A percentile compares a stretch with the other conserved stretches of the same genome.
Conservation (phyloP, 2,113 vertebrate genomes). For the Ciconia stormi region DNA sequence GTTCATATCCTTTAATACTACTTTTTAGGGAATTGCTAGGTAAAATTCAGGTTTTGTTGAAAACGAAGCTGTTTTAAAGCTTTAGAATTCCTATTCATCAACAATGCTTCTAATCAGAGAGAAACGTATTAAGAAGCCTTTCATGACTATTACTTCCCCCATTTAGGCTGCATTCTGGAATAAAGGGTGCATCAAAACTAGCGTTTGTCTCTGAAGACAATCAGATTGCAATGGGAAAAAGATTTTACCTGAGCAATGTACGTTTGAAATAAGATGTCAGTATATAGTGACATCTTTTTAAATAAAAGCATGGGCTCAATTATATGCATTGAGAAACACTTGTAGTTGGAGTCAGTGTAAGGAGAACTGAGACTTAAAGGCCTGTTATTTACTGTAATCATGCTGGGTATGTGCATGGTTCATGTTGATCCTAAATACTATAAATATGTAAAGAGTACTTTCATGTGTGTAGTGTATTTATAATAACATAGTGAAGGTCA, state of each 20-base stretch:
- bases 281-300: not conserved
- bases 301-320: not conserved
- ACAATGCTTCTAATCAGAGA: not conserved
- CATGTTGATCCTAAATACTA: not conserved
- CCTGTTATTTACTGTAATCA: not conserved
- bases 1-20: not conserved
- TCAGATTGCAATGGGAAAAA: not conserved
- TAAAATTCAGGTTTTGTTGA: not conserved
- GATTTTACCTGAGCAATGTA: accelerated
- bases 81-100: not conserved
- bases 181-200: not conserved
- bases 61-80: not conserved
- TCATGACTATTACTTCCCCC: not conserved
- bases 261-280: not conserved
- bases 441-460: not conserved
- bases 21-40: not conserved
- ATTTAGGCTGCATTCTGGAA: not conserved
- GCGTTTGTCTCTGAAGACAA: not conserved
- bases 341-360: not conserved
- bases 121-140: not conserved
- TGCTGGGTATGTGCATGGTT: not conserved
- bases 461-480: not conserved
- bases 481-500: not conserved
- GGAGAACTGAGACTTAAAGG: not conserved
- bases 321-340: not conserved